A percentile compares a stretch with the other conserved stretches of the same genome.
Conservation (phyloP, 2,888 invertebrate species). For the Mylabris sibirica region DNA sequence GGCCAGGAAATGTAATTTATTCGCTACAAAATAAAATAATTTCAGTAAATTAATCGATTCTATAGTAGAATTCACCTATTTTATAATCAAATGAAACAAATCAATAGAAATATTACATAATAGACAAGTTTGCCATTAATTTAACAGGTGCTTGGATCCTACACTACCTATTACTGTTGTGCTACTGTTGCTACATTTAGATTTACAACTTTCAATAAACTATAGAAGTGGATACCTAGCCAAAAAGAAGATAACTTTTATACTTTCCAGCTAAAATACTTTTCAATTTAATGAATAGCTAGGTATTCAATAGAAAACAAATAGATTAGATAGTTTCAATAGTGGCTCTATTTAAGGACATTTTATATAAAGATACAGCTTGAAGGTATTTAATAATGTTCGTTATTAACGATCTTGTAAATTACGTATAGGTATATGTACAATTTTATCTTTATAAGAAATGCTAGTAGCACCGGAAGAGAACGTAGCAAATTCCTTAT, state of each 20-base stretch:
- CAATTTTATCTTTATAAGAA: neutral
- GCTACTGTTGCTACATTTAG: no score
- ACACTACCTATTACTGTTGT: neutral
- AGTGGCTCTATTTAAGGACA: neutral
- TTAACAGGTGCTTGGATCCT: conserved; percentile 3
- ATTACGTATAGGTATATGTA: neutral
- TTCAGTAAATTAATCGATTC: neutral
- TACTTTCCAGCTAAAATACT: neutral
- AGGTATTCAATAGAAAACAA: neutral
- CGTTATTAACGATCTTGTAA: neutral
- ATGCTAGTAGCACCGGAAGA: conserved; percentile 3
- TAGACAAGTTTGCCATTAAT: neutral
- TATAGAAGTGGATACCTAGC: neutral
- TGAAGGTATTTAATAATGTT: conserved; percentile 2
- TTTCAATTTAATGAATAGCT: neutral
- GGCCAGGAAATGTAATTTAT: neutral
- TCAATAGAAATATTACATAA: conserved; percentile 8
- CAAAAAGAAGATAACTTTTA: neutral
- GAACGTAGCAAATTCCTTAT: no score
- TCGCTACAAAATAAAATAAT: neutral
- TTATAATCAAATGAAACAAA: neutral
- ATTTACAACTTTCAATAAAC: neutral
- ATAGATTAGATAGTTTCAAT: neutral
- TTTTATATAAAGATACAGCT: neutral
- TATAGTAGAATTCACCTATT: conserved; percentile 4